A percentile compares a stretch with the other conserved stretches of the same genome.
Evolutionary conservation across 2,797 vertebrate species (phyloP).

Genomic region (Sebastes goodei): DNA sequence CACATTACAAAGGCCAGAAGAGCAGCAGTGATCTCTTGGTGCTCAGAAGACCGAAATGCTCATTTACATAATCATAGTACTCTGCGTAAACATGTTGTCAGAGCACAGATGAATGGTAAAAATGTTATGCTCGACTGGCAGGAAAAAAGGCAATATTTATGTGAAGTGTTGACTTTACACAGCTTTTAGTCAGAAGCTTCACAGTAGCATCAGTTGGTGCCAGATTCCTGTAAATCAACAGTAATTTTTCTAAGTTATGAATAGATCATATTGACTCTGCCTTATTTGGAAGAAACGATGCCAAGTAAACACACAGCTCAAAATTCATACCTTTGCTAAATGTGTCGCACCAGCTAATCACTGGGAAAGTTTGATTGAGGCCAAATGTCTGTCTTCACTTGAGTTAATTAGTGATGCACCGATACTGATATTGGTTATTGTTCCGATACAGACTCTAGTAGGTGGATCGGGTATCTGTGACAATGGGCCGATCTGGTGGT

Average conservation of each 20-base stretch:
- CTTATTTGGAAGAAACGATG: neutral
- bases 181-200: neutral
- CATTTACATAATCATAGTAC: neutral
- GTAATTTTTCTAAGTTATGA: neutral
- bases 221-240: neutral
- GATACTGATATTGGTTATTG: accelerated
- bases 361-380: neutral
- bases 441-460: too few species aligned
- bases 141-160: neutral
- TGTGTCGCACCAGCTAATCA: neutral
- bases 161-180: neutral
- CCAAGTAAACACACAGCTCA: neutral
- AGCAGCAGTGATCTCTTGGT: neutral
- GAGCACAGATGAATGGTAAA: neutral
- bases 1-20: neutral
- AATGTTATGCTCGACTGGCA: neutral
- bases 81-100: neutral
- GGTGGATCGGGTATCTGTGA: too few species aligned
- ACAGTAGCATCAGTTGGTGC: neutral
- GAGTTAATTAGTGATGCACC: too few species aligned
- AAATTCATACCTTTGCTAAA: neutral
- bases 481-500: too few species aligned
- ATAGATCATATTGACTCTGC: neutral
- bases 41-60: too few species aligned
- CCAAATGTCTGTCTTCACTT: slow-evolving; percentile 1